phyloP scores from a whole-genome alignment of 2,888 invertebrate genomes.

The Melanostoma scalare region DNA sequence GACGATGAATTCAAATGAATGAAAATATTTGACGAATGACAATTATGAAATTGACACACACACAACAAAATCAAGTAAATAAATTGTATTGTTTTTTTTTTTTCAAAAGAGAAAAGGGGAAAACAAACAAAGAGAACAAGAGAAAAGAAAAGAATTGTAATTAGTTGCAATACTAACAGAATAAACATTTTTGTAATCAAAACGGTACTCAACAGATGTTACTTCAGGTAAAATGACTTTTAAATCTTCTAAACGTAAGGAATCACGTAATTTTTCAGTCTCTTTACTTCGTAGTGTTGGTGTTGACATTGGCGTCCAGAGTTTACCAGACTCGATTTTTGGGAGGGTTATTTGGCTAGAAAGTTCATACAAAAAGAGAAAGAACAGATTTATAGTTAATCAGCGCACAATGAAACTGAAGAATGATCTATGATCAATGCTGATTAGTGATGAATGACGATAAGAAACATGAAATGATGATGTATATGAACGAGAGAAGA shows the following conservation, averaged over 20 bases:
- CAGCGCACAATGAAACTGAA: no score
- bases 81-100: no score
- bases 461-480: not conserved
- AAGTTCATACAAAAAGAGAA: slow-evolving; percentile 37
- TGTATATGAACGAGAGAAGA: not conserved
- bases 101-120: not conserved
- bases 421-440: no score
- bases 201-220: slow-evolving; percentile 73
- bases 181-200: slow-evolving; percentile 65
- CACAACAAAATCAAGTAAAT: slow-evolving; percentile 8
- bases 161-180: slow-evolving; percentile 65
- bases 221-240: slow-evolving; percentile 76
- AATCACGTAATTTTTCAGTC: slow-evolving; percentile 77
- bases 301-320: slow-evolving; percentile 76
- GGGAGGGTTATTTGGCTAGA: slow-evolving; percentile 75
- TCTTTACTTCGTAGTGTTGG: slow-evolving; percentile 76
- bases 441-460: slow-evolving; percentile 2
- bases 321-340: slow-evolving; percentile 76
- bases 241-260: slow-evolving; percentile 76
- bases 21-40: slow-evolving; percentile 27
- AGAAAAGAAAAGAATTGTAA: slow-evolving; percentile 48
- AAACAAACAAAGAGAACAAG: slow-evolving; percentile 20
- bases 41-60: slow-evolving; percentile 27
- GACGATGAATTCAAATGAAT: slow-evolving; percentile 21
- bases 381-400: slow-evolving; percentile 3